Percentiles rank a stretch among this genome's conserved stretches.
Conservation (phyloP, 2,797 vertebrate species). For the Eulemur coronatus region DNA sequence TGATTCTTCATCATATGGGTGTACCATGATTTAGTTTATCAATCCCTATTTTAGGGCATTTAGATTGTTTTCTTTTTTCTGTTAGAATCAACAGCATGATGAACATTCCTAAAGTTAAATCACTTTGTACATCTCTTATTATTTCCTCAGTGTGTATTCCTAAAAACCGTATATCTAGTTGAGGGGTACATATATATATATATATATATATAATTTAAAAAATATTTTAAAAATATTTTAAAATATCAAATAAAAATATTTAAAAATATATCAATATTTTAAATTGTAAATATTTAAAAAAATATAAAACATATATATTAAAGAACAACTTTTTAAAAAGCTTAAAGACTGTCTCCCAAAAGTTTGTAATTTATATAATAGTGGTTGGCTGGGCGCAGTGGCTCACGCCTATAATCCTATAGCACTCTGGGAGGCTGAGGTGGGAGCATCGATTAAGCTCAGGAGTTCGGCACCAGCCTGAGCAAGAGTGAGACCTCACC, state of each 20-base stretch:
- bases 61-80: constrained; percentile 65
- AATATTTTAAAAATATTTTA: neutral
- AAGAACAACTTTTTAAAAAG: constrained; percentile 3
- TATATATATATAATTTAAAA: neutral
- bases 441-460: too few relatives aligned
- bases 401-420: too few relatives aligned
- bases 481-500: too few relatives aligned
- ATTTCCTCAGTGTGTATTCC: neutral
- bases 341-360: neutral
- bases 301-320: neutral
- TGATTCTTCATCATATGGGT: neutral
- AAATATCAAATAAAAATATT: too few relatives aligned
- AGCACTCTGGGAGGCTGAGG: too few relatives aligned
- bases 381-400: neutral
- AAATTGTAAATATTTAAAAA: neutral
- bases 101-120: neutral
- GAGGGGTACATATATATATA: neutral
- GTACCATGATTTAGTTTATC: neutral
- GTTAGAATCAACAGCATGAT: neutral
- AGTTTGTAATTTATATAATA: neutral
- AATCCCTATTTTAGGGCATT: neutral
- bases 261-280: neutral
- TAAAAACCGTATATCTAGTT: neutral
- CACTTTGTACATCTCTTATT: constrained; percentile 54
- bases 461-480: too few relatives aligned